These are phyloP conservation scores for Eulemur macaco DNA, from an alignment of 2,113 vertebrate species.

Conservation along the genomic window DNA sequence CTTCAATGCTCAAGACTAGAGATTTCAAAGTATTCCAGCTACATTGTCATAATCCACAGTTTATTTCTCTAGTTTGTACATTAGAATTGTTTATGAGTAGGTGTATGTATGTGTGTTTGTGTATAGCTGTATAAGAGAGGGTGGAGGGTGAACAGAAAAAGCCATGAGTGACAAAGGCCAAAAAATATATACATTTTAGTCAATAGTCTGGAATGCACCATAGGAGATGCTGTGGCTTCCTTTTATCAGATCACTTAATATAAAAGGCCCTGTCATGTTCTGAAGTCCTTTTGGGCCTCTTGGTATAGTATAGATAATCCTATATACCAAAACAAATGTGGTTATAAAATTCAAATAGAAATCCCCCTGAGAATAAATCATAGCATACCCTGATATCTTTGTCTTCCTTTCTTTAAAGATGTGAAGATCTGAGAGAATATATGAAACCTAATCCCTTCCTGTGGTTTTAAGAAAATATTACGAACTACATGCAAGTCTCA, in stretches of 20 bases:
- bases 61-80: background rate
- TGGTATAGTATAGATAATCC: background rate
- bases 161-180: background rate
- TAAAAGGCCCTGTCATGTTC: background rate
- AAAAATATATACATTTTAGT: background rate
- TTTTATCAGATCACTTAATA: background rate
- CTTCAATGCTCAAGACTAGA: background rate
- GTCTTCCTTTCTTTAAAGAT: constrained; percentile 27
- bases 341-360: background rate
- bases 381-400: background rate
- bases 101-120: background rate
- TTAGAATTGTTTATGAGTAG: background rate
- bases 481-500: background rate
- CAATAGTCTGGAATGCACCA: background rate
- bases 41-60: background rate
- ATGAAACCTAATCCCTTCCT: background rate
- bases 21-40: background rate
- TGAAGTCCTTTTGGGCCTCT: background rate
- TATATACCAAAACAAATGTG: background rate
- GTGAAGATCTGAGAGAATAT: constrained; percentile 13
- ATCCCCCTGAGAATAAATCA: background rate
- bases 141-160: background rate
- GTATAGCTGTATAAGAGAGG: background rate
- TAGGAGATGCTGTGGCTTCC: background rate
- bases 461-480: constrained; percentile 25